A percentile compares a stretch with the other conserved stretches of the same genome.
These are phyloP conservation scores for Elysia chlorotica DNA, from an alignment of 1,140 invertebrate species.

Conservation along the genomic window DNA sequence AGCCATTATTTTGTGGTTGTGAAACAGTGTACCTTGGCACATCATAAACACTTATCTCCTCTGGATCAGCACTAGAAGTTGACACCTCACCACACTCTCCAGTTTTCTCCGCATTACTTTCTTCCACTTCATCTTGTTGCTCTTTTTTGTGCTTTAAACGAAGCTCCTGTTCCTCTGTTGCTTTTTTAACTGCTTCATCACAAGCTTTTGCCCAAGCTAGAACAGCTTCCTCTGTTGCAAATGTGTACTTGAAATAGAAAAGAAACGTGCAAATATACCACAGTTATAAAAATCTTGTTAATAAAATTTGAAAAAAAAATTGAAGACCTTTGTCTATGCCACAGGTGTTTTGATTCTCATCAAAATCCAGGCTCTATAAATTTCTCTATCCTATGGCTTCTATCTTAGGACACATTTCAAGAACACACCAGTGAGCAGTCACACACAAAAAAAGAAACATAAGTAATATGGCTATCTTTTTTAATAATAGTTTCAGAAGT, in stretches of 20 bases:
- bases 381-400: too few species aligned
- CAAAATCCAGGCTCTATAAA: too few species aligned
- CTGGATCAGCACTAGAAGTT: conserved; percentile 3
- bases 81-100: background rate
- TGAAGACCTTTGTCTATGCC: background rate
- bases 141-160: background rate
- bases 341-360: too few species aligned
- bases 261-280: background rate
- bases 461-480: too few species aligned
- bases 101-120: background rate
- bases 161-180: background rate
- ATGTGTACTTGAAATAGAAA: conserved; percentile 37
- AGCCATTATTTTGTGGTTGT: background rate
- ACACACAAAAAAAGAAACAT: too few species aligned
- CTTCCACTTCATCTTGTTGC: conserved; percentile 1
- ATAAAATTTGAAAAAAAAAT: background rate
- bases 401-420: too few species aligned
- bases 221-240: conserved; percentile 47
- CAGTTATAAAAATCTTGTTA: background rate
- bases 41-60: conserved; percentile 16
- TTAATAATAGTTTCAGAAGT: too few species aligned
- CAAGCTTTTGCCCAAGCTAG: conserved; percentile 39
- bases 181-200: conserved; percentile 30
- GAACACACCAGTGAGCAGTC: too few species aligned
- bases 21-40: conserved; percentile 5